Base-by-base conservation (phyloP, 1,140 invertebrate species). In the Calephelis virginiensis region DNA sequence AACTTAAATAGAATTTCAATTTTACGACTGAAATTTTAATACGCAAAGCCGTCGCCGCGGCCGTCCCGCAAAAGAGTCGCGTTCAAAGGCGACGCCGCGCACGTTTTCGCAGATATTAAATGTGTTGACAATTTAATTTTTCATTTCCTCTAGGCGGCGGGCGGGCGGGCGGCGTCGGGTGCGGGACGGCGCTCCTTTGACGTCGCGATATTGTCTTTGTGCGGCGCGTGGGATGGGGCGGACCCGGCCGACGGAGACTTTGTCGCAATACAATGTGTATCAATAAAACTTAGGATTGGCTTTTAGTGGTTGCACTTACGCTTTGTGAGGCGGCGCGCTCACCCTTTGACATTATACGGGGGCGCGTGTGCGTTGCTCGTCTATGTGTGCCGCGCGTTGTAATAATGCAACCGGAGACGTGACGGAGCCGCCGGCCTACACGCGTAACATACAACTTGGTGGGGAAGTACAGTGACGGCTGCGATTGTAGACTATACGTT, bases 271-370 rank as follows among this genome's bases (percentile, higher is more conserved):
- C 88, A 90, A 89, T 90, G 87, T 91, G 88, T 90, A 90, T 90
- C 90, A 90, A 91, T 91, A 91, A 91, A 91, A 91, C 88, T 90
- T 90, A 89, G 87, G 87, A 90, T 91, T 90, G 88, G 88, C 88
- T 91, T 91, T 91, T 91, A 91, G 90, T 89, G 90, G 90, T 89
- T 89, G 88, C 88, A 91, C 89, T 90, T 90, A 90, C 85, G 86
- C 85, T 87, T 87, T 90, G 87, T 88, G 87, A 86, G 81, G 86
- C 84, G 83, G 85, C 84, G 78, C 67, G 85, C 82, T 85, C 83
- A 90, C 85, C 87, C 87, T 90, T 90, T 90, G 87, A 89, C 85
- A 86, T 87, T 85, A 85, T 85, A 77, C 74, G 75, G 69, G 73
- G 63, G 74, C 65, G 73, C 61, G 71, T 66, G 74, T 66, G 74